A percentile compares a stretch with the other conserved stretches of the same genome.
phyloP scores from a whole-genome alignment of 2,888 invertebrate genomes.

The Saturnia japonica region DNA sequence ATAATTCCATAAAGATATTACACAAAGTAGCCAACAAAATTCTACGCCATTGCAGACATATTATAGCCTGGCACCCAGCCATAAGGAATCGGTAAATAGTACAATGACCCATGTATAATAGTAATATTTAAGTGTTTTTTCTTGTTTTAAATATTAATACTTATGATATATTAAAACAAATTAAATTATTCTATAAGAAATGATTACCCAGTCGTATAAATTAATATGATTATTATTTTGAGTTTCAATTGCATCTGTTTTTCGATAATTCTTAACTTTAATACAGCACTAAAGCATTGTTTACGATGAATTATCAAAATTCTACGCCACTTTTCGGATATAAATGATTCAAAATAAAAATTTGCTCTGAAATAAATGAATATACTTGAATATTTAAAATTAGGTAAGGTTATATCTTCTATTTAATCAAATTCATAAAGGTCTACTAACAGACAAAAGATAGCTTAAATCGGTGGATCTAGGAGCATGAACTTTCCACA shows the following conservation, averaged over 20 bases:
- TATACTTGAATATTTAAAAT: no score
- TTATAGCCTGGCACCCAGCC: neutral
- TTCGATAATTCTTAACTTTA: no score
- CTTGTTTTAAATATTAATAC: neutral
- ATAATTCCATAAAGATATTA: neutral
- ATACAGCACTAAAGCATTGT: neutral
- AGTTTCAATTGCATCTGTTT: neutral
- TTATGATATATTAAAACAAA: neutral
- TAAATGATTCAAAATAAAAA: no score
- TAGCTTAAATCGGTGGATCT: no score
- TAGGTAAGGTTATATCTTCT: no score
- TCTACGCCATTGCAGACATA: slow-evolving; percentile 13
- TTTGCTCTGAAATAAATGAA: no score
- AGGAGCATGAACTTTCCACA: no score
- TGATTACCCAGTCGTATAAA: neutral
- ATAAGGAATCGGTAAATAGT: slow-evolving; percentile 11
- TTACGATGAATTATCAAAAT: neutral
- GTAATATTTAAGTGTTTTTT: neutral
- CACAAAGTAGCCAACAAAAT: slow-evolving; percentile 7
- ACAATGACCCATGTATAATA: slow-evolving; percentile 3
- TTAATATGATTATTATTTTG: neutral
- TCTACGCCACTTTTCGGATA: no score
- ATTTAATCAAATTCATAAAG: no score
- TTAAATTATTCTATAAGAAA: neutral
- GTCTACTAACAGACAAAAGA: no score